phyloP scores from a whole-genome alignment of 2,797 vertebrate genomes.

The Myripristis murdjan region DNA sequence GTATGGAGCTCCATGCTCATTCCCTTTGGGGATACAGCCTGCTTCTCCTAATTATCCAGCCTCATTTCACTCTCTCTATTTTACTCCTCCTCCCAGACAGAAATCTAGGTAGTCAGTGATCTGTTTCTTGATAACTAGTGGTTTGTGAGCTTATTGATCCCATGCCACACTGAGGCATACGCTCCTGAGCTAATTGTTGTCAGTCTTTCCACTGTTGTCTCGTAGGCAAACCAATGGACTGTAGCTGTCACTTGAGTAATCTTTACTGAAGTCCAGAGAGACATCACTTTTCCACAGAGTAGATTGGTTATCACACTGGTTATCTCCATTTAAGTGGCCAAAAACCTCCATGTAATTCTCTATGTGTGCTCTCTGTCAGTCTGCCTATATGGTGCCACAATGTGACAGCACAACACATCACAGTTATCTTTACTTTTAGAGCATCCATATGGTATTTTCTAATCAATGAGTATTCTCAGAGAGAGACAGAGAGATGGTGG shows the following conservation, averaged over 20 bases:
- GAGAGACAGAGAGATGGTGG: not conserved
- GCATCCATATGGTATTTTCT: not conserved
- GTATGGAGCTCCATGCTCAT: constrained; percentile 54
- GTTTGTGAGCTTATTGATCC: constrained; percentile 55
- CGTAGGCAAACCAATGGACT: constrained; percentile 24
- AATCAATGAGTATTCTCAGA: constrained; percentile 20
- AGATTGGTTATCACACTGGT: constrained; percentile 11
- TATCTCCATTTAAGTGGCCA: constrained; percentile 3
- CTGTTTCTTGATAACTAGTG: constrained; percentile 60
- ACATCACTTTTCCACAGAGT: constrained; percentile 2
- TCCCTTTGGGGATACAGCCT: constrained; percentile 72
- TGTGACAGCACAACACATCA: not conserved
- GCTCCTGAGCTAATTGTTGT: constrained; percentile 39
- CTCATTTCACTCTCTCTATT: constrained; percentile 63
- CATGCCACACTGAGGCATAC: not conserved
- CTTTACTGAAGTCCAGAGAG: not conserved
- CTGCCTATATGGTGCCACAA: no score
- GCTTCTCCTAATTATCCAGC: constrained; percentile 81
- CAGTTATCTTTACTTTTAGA: not conserved
- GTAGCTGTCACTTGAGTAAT: constrained; percentile 22
- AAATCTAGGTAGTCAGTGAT: constrained; percentile 70
- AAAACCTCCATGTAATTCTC: not conserved
- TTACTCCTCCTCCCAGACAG: constrained; percentile 31
- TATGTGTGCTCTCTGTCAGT: not conserved
- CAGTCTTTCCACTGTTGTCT: constrained; percentile 22